phyloP scores from a whole-genome alignment of 2,797 vertebrate species.

The Smutsia temminckii region DNA sequence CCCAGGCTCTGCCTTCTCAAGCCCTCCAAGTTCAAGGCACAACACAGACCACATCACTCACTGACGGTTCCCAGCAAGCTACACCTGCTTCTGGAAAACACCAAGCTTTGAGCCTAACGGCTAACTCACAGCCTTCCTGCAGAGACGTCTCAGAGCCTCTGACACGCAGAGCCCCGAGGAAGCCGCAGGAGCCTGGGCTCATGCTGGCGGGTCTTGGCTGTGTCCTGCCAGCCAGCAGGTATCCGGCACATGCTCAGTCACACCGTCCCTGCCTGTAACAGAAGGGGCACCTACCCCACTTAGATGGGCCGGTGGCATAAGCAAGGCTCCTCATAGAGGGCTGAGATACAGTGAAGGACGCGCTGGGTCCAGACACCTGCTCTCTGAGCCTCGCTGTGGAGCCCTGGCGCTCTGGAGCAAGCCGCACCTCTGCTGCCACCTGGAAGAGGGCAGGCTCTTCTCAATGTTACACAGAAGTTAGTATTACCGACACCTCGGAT shows the following conservation, averaged over 20 bases:
- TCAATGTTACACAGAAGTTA: neutral
- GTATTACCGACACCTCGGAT: accelerated
- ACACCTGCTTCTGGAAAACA: neutral
- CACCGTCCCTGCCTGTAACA: neutral
- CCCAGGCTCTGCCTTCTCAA: neutral
- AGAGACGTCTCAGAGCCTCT: neutral
- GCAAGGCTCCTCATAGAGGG: neutral
- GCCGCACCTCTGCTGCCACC: neutral
- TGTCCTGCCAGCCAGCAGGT: neutral
- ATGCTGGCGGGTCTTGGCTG: neutral
- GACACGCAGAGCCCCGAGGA: neutral
- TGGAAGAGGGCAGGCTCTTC: neutral
- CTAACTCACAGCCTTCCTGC: neutral
- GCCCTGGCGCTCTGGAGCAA: too few relatives aligned
- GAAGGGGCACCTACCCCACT: neutral
- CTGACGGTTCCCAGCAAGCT: accelerated
- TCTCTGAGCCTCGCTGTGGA: accelerated
- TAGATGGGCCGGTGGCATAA: neutral
- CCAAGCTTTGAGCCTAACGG: neutral
- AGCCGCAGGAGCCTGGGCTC: neutral
- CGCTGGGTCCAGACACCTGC: neutral
- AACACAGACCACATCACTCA: neutral
- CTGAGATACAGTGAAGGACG: accelerated
- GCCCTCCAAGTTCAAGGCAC: neutral
- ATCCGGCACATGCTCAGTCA: neutral